These are phyloP conservation scores for Pelagia noctiluca DNA, from an alignment of 30 jellyfish, hydroid and myxozoan species.

Conservation along the genomic window DNA sequence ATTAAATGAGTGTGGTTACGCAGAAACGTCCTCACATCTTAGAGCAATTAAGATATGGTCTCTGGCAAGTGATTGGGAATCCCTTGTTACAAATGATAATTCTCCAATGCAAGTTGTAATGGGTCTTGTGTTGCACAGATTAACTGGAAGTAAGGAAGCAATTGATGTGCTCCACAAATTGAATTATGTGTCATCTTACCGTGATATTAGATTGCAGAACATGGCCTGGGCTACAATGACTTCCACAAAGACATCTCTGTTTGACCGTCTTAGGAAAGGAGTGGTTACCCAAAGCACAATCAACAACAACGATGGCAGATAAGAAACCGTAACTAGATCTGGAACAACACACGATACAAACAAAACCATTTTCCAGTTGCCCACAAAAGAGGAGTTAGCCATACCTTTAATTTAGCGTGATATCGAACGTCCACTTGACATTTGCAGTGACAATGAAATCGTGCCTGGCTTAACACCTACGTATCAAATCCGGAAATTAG, in stretches of 20 bases:
- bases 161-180: slow-evolving; percentile 6
- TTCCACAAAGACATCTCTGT: neutral
- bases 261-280: slow-evolving; percentile 7
- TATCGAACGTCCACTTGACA: slow-evolving; percentile 6
- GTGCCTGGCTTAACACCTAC: slow-evolving; percentile 4
- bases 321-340: slow-evolving; percentile 13
- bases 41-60: slow-evolving; percentile 35
- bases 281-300: slow-evolving; percentile 5
- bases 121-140: slow-evolving; percentile 8
- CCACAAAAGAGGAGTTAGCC: slow-evolving; percentile 5
- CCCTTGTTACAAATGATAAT: neutral
- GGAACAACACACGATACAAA: slow-evolving; percentile 43
- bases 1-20: neutral
- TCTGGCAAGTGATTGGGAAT: slow-evolving; percentile 34
- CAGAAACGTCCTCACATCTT: slow-evolving; percentile 1
- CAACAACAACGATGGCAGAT: slow-evolving; percentile 10
- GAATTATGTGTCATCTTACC: neutral
- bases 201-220: slow-evolving; percentile 16
- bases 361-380: slow-evolving; percentile 17
- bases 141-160: slow-evolving; percentile 25
- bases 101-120: slow-evolving; percentile 13
- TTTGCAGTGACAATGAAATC: neutral
- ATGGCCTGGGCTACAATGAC: slow-evolving; percentile 13
- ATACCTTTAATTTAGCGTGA: slow-evolving; percentile 8
- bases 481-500: neutral